Evolutionary conservation across 2,113 vertebrate genomes (phyloP), one percentile per base, ranked within the genome.

Genomic region (Bambusicola thoracicus): DNA sequence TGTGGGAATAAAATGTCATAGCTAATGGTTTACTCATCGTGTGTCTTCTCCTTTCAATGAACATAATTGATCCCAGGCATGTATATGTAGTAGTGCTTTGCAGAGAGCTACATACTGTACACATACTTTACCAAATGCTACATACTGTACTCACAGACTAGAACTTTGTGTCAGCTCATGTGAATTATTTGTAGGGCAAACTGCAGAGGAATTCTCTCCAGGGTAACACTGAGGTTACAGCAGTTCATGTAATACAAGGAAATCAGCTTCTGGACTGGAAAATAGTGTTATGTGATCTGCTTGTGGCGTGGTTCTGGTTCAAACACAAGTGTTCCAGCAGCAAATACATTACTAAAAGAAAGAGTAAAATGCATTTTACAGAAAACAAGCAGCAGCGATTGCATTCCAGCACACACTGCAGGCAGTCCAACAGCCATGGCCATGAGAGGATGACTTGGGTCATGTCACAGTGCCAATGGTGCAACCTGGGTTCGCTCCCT

Each of bases 1-100:
- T 81, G 51, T 88, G 73, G 85, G 68, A 94, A 94, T 70, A 75
- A 81, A 89, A 80, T 69, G 24, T 75, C 43, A 56, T 84, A 30
- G n/a, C 91, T 81, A 44, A 0, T 7, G 58, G 48, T 91, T 95
- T 94, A 79, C 53, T 96, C 85, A 92, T 86, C 80, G 20, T 11
- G 36, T 0, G 0, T 73, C 66, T 92, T 88, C 76, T 90, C 61
- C 73, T 93, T 93, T 93, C 85, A 95, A 84, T 81, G 80, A 88
- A 85, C 78, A 93, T 83, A 94, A 96, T 74, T 87, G 61, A 89
- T 86, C 48, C 82, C 94, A 94, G 94, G 36, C 76, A 41, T 16
- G 41, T 65, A 78, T 69, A 91, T 41, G 85, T 16, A 88, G 51
- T 41, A 83, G 32, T 25, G 61, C 46, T 85, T 77, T 75, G 56